These are phyloP conservation scores for Melanogrammus aeglefinus DNA, from an alignment of 2,797 vertebrate genomes.

Conservation along the genomic window DNA sequence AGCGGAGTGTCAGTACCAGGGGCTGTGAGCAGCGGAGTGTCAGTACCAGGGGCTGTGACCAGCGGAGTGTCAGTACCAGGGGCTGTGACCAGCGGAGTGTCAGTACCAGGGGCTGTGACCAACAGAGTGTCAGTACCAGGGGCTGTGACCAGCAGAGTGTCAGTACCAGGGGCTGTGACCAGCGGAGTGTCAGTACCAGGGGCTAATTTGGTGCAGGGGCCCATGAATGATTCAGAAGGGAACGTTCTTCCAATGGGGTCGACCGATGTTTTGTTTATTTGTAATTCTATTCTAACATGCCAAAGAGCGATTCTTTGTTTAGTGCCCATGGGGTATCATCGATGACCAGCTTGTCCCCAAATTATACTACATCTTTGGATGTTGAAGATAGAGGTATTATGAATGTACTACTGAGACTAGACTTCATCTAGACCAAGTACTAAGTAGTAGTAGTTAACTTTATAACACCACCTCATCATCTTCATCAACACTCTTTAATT, in stretches of 20 bases:
- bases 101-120: no score
- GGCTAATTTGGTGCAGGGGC: constrained; percentile 37
- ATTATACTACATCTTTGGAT: background rate
- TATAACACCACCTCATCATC: background rate
- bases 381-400: background rate
- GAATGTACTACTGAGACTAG: background rate
- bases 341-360: background rate
- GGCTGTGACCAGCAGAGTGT: no score
- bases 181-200: constrained; percentile 26
- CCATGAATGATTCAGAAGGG: constrained; percentile 62
- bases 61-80: no score
- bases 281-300: constrained; percentile 34
- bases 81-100: no score
- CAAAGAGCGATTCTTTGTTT: constrained; percentile 16
- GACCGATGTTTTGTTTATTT: constrained; percentile 44
- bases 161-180: background rate
- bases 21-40: no score
- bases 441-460: background rate
- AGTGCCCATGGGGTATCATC: background rate
- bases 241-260: constrained; percentile 41
- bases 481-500: background rate
- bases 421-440: background rate
- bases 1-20: no score
- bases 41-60: no score
- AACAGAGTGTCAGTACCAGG: no score